Evolutionary conservation across 1,140 invertebrate genomes (phyloP), one percentile per base, ranked within the genome.

Genomic region (Triops cancriformis): DNA sequence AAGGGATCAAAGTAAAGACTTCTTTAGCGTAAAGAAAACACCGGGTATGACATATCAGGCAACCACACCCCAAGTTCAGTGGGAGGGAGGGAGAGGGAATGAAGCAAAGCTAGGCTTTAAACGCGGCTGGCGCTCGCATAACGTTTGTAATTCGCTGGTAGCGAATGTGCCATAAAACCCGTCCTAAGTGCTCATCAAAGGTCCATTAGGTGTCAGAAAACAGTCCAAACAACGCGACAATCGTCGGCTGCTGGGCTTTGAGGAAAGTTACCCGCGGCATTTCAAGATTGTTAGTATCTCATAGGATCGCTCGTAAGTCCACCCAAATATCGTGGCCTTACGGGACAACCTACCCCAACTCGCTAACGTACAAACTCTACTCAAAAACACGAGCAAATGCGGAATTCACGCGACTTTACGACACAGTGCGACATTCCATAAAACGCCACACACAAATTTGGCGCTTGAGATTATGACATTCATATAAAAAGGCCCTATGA

Each of bases 231-330:
- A 64, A 23, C 51, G 51, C 51, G 51, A 64, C 51, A 64, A 64
- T 64, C 51, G 51, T 14, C 43, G 11, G 43, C 51, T 64, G 51
- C 51, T 64, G 51, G 51, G 51, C 51, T 64, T 64, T 64, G 51
- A 18, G 4, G 14, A 64, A 64, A 23, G 10, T 64, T 64, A 37
- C 7, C 23, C 18, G 51, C 10, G 51, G 14, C 51, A 64, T 64
- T 64, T 64, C 51, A 64, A 14, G 51, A 64, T 64, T 64, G 51
- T 64, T 64, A 64, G 51, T 64, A 64, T 64, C 51, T 64, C 51
- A 5, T 64, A 18, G 23, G 51, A 64, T 18, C 51, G 51, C 51
- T 64, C 51, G 51, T 64, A 64, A 64, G 51, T 18, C 51, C 6
- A 23, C 51, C 51, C n/a, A 64, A 64, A 64, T 64, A 64, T 64